Percentiles rank a stretch among this genome's conserved stretches.
These are phyloP conservation scores for Linnaemya vulpina DNA, from an alignment of 2,888 invertebrate genomes.

Conservation along the genomic window DNA sequence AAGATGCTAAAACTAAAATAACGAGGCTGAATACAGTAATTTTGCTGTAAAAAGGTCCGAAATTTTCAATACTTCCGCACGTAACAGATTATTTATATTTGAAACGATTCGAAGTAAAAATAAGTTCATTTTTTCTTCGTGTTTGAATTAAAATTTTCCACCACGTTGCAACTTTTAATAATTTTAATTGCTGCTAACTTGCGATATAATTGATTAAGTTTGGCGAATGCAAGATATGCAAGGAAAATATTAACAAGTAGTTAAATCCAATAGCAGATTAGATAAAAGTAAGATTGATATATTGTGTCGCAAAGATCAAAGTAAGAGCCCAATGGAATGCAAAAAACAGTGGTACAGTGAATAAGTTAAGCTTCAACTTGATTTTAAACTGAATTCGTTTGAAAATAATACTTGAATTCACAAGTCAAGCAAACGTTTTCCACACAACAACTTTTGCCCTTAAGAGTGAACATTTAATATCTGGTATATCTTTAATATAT, in stretches of 20 bases:
- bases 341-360: conserved; percentile 14
- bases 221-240: background rate
- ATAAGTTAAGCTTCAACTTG: background rate
- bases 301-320: conserved; percentile 26
- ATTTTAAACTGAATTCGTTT: conserved; percentile 17
- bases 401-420: background rate
- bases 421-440: too few relatives aligned
- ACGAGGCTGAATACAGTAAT: background rate
- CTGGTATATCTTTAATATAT: conserved; percentile 1
- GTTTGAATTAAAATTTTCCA: background rate
- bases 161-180: conserved; percentile 47
- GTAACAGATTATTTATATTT: too few relatives aligned
- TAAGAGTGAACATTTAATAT: background rate
- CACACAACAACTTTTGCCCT: too few relatives aligned
- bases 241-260: conserved; percentile 63
- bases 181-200: conserved; percentile 64
- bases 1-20: background rate
- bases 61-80: too few relatives aligned
- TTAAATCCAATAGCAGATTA: conserved; percentile 50
- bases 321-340: background rate
- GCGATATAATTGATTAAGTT: conserved; percentile 66
- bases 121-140: background rate
- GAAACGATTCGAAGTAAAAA: too few relatives aligned
- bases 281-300: conserved; percentile 47
- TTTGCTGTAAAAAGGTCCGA: background rate